Evolutionary conservation across 2,797 vertebrate species (phyloP).

Genomic region (Bovichtus diacanthus): DNA sequence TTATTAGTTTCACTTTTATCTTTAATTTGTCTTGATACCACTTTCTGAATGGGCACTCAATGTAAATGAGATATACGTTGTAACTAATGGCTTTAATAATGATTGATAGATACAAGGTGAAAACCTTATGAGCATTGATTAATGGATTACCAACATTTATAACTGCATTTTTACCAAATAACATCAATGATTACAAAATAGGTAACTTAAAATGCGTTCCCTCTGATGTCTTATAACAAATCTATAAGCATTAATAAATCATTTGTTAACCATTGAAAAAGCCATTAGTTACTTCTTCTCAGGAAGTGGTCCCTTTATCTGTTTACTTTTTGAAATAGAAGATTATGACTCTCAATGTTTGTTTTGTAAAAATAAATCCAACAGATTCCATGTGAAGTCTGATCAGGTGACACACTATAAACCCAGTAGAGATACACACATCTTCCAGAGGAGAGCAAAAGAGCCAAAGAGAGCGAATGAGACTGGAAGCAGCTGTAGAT

Average conservation of each 20-base stretch:
- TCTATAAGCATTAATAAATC: not conserved
- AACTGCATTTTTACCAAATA: too few relatives aligned
- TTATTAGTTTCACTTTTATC: not conserved
- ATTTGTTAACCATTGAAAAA: not conserved
- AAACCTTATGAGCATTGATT: not conserved
- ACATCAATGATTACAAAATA: too few relatives aligned
- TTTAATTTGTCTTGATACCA: not conserved
- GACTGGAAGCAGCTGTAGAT: constrained; percentile 62
- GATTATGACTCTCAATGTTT: not conserved
- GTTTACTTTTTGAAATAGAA: not conserved
- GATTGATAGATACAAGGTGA: not conserved
- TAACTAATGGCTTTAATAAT: not conserved
- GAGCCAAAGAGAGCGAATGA: constrained; percentile 67
- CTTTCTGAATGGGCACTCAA: not conserved
- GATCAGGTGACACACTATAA: not conserved
- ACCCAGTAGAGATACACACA: not conserved
- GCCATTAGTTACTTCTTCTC: not conserved
- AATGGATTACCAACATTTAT: not conserved
- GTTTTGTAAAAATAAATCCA: not conserved
- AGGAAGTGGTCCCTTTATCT: not conserved
- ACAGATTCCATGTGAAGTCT: not conserved
- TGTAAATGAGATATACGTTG: not conserved
- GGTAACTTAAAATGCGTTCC: not conserved
- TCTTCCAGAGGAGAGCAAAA: constrained; percentile 18
- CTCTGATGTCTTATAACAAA: not conserved